These are phyloP conservation scores for Ryuthela nishihirai DNA, from an alignment of 2,888 invertebrate genomes.

Conservation along the genomic window DNA sequence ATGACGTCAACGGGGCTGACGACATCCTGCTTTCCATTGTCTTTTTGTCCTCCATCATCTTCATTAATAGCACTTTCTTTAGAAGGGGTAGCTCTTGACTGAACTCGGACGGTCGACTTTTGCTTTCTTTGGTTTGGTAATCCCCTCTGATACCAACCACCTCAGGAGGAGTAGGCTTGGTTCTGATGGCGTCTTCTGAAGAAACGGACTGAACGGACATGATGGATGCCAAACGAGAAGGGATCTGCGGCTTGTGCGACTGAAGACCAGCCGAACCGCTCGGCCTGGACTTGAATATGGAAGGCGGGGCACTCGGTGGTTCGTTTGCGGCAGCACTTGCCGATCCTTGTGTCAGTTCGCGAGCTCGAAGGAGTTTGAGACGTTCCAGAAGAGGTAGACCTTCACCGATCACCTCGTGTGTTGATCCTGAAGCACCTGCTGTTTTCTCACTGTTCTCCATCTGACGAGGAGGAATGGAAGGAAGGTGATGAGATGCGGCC, in stretches of 20 bases:
- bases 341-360: conserved; percentile 59
- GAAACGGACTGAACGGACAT: conserved; percentile 13
- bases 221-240: conserved; percentile 14
- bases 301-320: not conserved
- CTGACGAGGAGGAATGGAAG: too few species aligned
- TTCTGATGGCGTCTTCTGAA: too few species aligned
- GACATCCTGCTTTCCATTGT: not conserved
- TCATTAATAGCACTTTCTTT: conserved; percentile 30
- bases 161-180: too few species aligned
- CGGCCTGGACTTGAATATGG: not conserved
- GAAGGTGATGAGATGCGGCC: too few species aligned
- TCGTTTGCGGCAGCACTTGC: not conserved
- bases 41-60: conserved; percentile 33
- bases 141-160: too few species aligned
- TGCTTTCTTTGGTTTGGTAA: too few species aligned
- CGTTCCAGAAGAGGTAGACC: conserved; percentile 73
- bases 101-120: conserved; percentile 6
- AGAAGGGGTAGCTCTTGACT: conserved; percentile 25
- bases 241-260: conserved; percentile 19
- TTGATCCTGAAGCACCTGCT: too few species aligned
- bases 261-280: not conserved
- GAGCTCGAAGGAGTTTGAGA: conserved; percentile 75
- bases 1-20: too few species aligned
- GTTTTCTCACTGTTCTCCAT: too few species aligned
- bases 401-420: too few species aligned